Conservation (phyloP, 1,140 invertebrate species). For the Limonius californicus region DNA sequence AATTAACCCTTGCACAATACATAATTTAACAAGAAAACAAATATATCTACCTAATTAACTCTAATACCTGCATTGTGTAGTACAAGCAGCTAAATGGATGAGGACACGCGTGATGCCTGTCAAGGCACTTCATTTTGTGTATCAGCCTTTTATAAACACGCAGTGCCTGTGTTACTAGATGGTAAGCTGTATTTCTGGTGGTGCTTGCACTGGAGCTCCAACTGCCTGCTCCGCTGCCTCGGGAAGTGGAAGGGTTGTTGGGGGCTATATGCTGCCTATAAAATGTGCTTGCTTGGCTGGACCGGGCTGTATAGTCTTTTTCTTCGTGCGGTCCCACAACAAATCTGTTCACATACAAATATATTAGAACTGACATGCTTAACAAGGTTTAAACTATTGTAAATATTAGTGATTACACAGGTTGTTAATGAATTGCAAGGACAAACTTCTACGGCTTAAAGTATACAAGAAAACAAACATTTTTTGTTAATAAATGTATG, state of each 20-base stretch:
- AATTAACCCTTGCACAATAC: too few species aligned
- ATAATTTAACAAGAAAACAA: not conserved
- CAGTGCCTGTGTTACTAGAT: constrained; percentile 48
- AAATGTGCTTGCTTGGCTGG: constrained; percentile 34
- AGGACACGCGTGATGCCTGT: constrained; percentile 55
- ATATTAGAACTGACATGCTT: not conserved
- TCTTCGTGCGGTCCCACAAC: constrained; percentile 62
- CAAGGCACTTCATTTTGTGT: constrained; percentile 49
- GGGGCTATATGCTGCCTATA: constrained; percentile 29
- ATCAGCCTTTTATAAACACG: constrained; percentile 50
- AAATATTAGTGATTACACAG: too few species aligned
- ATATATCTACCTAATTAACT: constrained; percentile 26
- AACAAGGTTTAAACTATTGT: too few species aligned
- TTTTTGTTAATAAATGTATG: too few species aligned
- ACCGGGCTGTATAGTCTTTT: constrained; percentile 39
- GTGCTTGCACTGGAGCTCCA: constrained; percentile 27
- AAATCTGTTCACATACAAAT: constrained; percentile 52
- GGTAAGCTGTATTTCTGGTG: constrained; percentile 40
- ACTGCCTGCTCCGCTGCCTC: constrained; percentile 19
- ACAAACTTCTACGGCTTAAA: too few species aligned
- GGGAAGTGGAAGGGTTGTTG: constrained; percentile 23
- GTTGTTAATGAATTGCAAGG: too few species aligned
- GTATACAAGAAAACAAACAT: constrained; percentile 61
- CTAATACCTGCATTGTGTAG: constrained; percentile 52
- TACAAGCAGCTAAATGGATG: constrained; percentile 60